These are phyloP conservation scores for Heliconius charithonia DNA, from an alignment of 2,888 invertebrate species.

Conservation along the genomic window DNA sequence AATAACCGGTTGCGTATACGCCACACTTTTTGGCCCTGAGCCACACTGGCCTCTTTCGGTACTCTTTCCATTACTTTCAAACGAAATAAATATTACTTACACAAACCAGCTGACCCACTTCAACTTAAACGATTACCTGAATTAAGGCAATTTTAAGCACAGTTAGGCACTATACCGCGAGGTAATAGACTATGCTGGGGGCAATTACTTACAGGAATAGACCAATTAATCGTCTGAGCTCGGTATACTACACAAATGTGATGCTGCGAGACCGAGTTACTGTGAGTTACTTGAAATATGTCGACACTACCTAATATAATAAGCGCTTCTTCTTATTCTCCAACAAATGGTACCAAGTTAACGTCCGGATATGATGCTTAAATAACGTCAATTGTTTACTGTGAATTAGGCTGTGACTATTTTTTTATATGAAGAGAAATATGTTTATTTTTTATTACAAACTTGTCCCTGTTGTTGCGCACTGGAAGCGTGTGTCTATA, in stretches of 20 bases:
- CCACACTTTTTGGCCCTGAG: not conserved
- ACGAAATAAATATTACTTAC: constrained; percentile 6
- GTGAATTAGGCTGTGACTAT: not conserved
- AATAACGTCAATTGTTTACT: not conserved
- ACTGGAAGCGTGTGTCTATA: no score
- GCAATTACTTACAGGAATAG: constrained; percentile 64
- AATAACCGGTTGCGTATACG: not conserved
- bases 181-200: constrained; percentile 56
- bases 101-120: constrained; percentile 25
- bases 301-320: constrained; percentile 48
- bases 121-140: constrained; percentile 45
- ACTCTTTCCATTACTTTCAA: not conserved
- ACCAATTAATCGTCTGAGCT: constrained; percentile 59
- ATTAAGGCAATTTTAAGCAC: constrained; percentile 51
- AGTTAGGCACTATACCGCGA: constrained; percentile 48
- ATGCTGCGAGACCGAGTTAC: constrained; percentile 52
- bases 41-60: not conserved
- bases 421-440: no score
- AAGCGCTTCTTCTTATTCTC: constrained; percentile 19
- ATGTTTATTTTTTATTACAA: no score
- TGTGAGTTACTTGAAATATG: constrained; percentile 48
- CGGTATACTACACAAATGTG: constrained; percentile 50
- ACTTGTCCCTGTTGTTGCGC: not conserved
- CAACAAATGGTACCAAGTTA: not conserved
- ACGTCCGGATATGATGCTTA: constrained; percentile 8